phyloP scores from a whole-genome alignment of 2,113 vertebrate genomes.

The Rana temporaria region DNA sequence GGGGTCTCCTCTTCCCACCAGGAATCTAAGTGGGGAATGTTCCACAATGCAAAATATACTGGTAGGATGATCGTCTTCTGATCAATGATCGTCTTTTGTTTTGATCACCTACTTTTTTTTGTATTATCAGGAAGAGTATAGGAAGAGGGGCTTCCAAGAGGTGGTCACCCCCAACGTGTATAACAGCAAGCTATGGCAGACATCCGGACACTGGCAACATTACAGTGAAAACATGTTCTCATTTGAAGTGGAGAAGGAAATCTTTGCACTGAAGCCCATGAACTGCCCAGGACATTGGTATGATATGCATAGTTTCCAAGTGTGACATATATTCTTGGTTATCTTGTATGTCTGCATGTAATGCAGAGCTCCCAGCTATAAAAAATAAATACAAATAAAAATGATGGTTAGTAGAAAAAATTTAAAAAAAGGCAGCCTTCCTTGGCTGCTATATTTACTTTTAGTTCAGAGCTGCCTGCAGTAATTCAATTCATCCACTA shows the following conservation, averaged over 20 bases:
- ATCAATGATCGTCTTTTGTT: not conserved
- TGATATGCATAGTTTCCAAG: not conserved
- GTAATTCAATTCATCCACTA: no score
- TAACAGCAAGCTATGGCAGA: conserved; percentile 97
- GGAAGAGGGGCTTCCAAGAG: conserved; percentile 93
- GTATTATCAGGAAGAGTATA: conserved; percentile 85
- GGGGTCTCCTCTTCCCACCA: no score
- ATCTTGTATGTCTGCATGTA: no score
- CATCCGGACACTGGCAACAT: conserved; percentile 97
- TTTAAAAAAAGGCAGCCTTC: no score
- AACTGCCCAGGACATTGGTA: conserved; percentile 99
- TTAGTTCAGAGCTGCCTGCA: no score
- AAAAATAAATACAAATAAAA: no score
- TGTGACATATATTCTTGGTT: no score
- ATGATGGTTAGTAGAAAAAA: no score
- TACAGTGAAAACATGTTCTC: conserved; percentile 99
- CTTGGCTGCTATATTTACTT: no score
- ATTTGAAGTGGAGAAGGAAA: conserved; percentile 95
- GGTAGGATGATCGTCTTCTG: not conserved
- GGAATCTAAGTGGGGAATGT: no score
- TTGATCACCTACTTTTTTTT: not conserved
- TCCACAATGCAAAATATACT: no score
- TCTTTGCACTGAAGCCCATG: conserved; percentile 96
- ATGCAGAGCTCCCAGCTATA: no score
- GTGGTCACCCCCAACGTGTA: conserved; percentile 96